These are phyloP conservation scores for Balearica regulorum DNA, from an alignment of 2,797 vertebrate genomes.

Conservation along the genomic window DNA sequence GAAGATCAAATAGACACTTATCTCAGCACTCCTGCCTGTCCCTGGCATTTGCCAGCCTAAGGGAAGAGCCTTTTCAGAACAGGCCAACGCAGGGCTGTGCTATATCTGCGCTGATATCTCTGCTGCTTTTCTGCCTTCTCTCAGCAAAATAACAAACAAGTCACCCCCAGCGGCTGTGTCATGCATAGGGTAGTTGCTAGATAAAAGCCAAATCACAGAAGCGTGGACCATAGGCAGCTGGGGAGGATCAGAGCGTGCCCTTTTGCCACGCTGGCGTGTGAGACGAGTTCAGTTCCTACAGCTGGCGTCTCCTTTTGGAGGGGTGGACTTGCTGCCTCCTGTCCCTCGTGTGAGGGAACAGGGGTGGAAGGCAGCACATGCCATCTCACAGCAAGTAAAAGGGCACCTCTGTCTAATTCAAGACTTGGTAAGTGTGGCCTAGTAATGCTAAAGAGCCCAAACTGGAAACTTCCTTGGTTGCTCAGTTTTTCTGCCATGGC, in stretches of 20 bases:
- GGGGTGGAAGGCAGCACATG: neutral
- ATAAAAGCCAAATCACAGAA: neutral
- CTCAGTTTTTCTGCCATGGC: neutral
- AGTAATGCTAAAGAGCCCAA: neutral
- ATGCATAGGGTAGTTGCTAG: neutral
- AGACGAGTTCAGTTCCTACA: neutral
- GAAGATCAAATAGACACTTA: constrained; percentile 60
- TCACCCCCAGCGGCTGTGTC: neutral
- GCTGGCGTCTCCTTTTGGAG: neutral
- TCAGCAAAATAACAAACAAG: constrained; percentile 7
- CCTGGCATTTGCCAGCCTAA: constrained; percentile 32
- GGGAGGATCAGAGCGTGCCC: neutral
- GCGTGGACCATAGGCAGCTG: neutral
- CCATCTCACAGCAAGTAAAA: neutral
- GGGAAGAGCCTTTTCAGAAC: constrained; percentile 21
- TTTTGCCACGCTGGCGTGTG: neutral
- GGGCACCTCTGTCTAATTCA: neutral
- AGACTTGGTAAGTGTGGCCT: neutral
- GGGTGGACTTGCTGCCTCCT: neutral
- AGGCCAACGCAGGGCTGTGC: neutral
- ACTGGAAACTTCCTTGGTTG: neutral
- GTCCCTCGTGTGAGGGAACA: neutral
- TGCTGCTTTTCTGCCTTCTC: constrained; percentile 32
- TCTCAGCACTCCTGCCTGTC: constrained; percentile 27
- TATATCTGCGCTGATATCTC: neutral